A percentile compares a stretch with the other conserved stretches of the same genome.
Conservation (phyloP, 1,140 invertebrate species). For the Drosophila quadrilineata region DNA sequence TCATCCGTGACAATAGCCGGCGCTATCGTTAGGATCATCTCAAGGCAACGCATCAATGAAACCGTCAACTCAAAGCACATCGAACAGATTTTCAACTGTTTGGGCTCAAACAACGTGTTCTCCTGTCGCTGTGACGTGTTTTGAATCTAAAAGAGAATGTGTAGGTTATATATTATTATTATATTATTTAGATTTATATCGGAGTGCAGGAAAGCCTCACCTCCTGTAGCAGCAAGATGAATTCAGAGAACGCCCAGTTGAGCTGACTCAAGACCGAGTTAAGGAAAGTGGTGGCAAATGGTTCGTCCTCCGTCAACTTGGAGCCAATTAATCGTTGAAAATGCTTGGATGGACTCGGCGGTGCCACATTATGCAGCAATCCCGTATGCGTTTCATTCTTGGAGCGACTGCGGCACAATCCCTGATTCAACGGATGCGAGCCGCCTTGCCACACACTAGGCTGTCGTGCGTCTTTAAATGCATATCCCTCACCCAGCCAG, state of each 20-base stretch:
- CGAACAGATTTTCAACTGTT: conserved; percentile 91
- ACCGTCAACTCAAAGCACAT: conserved; percentile 90
- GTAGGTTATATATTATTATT: not conserved
- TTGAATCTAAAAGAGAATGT: conserved; percentile 83
- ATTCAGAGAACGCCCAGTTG: conserved; percentile 95
- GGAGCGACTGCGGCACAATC: conserved; percentile 74
- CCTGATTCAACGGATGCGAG: conserved; percentile 52
- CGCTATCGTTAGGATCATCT: conserved; percentile 88
- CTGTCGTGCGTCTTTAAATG: conserved; percentile 85
- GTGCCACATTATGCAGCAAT: conserved; percentile 77
- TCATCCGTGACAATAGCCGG: conserved; percentile 85
- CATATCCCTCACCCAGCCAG: conserved; percentile 92
- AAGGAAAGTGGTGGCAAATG: conserved; percentile 85
- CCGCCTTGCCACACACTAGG: conserved; percentile 79
- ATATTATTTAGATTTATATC: not conserved
- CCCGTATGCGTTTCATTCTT: conserved; percentile 79
- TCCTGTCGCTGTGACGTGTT: conserved; percentile 83
- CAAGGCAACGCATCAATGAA: conserved; percentile 88
- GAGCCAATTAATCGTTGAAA: conserved; percentile 80
- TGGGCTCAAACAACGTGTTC: conserved; percentile 84
- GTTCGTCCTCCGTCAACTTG: conserved; percentile 80
- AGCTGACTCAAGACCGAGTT: conserved; percentile 91
- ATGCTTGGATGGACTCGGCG: conserved; percentile 73
- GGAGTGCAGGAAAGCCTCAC: conserved; percentile 82
- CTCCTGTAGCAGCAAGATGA: conserved; percentile 92